Evolutionary conservation across 2,797 vertebrate species (phyloP).

Genomic region (Hemitrygon akajei): DNA sequence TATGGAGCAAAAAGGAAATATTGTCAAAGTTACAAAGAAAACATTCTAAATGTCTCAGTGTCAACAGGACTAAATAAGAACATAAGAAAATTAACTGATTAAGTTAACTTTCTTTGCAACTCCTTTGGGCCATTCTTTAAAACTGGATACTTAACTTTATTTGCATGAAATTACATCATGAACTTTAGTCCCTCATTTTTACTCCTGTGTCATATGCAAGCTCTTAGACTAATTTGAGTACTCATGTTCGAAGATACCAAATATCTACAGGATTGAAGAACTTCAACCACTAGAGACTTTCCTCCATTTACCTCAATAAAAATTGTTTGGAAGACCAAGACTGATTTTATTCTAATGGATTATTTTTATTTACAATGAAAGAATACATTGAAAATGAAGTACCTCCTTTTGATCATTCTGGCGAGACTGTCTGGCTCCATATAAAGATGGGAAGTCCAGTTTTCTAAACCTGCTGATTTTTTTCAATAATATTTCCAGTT

Average conservation of each 20-base stretch:
- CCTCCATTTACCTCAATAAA: not conserved
- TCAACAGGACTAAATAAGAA: not conserved
- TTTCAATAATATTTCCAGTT: not conserved
- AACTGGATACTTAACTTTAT: not conserved
- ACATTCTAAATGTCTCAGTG: not conserved
- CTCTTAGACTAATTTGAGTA: not conserved
- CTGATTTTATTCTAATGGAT: not conserved
- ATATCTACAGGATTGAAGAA: not conserved
- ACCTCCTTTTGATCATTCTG: not conserved
- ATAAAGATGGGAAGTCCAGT: not conserved
- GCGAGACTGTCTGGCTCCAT: not conserved
- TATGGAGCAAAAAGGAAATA: not conserved
- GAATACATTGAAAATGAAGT: not conserved
- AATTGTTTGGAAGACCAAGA: not conserved
- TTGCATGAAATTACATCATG: not conserved
- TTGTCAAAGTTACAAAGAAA: not conserved
- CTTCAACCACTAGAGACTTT: not conserved
- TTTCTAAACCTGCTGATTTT: not conserved
- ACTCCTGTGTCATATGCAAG: not conserved
- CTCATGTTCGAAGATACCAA: not conserved
- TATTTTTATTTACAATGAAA: not conserved
- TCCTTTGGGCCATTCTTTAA: not conserved
- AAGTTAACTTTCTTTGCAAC: not conserved
- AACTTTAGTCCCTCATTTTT: not conserved
- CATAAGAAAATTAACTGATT: not conserved